Evolutionary conservation across 2,113 vertebrate genomes (phyloP), one percentile per base, ranked within the genome.

Genomic region (Brachyistius frenatus): DNA sequence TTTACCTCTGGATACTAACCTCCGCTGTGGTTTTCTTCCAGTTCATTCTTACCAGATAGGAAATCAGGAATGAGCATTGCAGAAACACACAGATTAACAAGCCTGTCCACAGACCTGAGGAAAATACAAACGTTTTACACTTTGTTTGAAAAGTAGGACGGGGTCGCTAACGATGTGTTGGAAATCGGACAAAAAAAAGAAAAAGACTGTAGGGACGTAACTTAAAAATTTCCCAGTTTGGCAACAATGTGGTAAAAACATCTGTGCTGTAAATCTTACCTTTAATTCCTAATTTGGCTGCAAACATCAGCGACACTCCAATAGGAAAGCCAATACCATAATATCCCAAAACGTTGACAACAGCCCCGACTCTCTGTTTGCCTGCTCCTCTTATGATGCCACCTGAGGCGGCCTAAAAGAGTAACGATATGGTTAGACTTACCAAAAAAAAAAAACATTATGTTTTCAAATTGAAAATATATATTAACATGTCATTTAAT

Each of bases 21-120:
- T 98, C 94, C 4, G 90, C 84, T 7, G 94, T 94, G 15, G 86
- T 94, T 54, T 93, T 95, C 60, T 88, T 93, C 97, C 97, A 97
- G 36, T 97, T 93, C 73, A 96, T 88, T 4, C 44, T 92, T 16
- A 89, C 1, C 49, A 97, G 86, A 39, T 96, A 94, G 52, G 73
- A 2, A 0, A 91, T 72, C 55, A 97, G 94, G 67, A 95, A 94
- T 9, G 67, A 4, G 2, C 84, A 89, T 77, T 97, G 96, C 32
- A 96, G n/a, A 4, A 82, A 73, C 6, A 90, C 78, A 49, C 94
- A 96, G 55, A 84, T 8, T 23, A 96, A 85, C 76, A 97, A 81
- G 3, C 97, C 96, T 0, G 77, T 91, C 96, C 97, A 98, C 55
- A 98, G 91, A 81, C 97, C 97, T 98, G 66, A 64, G 46, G 35